phyloP scores from a whole-genome alignment of 2,797 vertebrate species.

The Enteromius paludinosus region DNA sequence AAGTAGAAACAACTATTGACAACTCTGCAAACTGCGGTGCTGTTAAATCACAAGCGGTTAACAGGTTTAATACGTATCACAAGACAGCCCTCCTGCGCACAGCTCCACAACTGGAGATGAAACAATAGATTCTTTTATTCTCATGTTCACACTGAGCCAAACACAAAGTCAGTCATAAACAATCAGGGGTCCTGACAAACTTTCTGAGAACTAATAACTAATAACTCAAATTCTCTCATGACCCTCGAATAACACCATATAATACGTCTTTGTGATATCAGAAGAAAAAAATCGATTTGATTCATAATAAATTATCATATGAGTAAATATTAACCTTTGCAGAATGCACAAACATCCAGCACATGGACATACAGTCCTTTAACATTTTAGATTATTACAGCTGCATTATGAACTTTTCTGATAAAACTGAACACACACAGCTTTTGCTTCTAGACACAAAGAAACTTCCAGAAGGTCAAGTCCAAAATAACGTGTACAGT shows the following conservation, averaged over 20 bases:
- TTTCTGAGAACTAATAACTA: not conserved
- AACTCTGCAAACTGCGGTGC: not conserved
- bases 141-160: constrained; percentile 58
- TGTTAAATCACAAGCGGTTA: constrained; percentile 69
- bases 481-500: not conserved
- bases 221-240: not conserved
- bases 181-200: constrained; percentile 47
- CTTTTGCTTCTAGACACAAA: not conserved
- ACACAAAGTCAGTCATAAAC: constrained; percentile 59
- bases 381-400: not conserved
- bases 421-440: not conserved
- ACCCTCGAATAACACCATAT: not conserved
- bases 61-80: constrained; percentile 77
- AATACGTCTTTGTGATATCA: not conserved
- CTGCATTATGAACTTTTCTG: not conserved
- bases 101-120: constrained; percentile 49
- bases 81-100: constrained; percentile 72
- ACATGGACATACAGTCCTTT: not conserved
- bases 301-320: not conserved
- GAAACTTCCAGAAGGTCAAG: not conserved
- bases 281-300: not conserved
- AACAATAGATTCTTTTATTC: constrained; percentile 77
- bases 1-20: constrained; percentile 44
- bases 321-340: not conserved
- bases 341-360: not conserved